phyloP scores from a whole-genome alignment of 2,113 vertebrate species.

The Tenrec ecaudatus region DNA sequence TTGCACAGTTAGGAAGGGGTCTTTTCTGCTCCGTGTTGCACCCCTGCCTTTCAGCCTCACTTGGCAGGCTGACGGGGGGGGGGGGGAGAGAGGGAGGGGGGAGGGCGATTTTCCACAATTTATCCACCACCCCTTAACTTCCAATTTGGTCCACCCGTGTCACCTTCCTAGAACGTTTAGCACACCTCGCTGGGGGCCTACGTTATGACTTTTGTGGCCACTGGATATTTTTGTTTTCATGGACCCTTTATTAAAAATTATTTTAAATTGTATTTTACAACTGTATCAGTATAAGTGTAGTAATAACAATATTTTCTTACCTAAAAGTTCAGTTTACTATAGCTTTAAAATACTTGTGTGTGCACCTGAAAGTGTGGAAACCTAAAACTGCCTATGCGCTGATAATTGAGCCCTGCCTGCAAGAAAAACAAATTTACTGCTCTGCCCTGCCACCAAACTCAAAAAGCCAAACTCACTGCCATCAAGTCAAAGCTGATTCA shows the following conservation, averaged over 20 bases:
- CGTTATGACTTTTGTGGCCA: background rate
- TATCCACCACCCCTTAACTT: background rate
- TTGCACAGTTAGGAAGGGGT: background rate
- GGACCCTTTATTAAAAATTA: background rate
- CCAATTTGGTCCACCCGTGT: background rate
- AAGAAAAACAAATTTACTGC: too few species aligned
- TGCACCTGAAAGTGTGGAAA: background rate
- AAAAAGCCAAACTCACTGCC: too few species aligned
- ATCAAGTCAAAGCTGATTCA: too few species aligned
- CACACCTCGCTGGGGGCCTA: background rate
- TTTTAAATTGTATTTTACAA: background rate
- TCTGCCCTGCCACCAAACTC: too few species aligned
- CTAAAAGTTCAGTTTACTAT: conserved; percentile 5
- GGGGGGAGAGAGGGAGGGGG: background rate
- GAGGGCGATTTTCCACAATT: conserved; percentile 30
- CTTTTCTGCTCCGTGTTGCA: background rate
- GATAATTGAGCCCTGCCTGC: too few species aligned
- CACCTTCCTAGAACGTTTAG: background rate
- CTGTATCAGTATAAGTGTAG: background rate
- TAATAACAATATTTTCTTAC: background rate
- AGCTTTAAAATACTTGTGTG: conserved; percentile 17
- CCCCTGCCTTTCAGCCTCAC: background rate
- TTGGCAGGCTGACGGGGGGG: background rate
- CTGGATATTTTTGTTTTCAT: background rate
- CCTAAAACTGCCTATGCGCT: too few species aligned